A percentile compares a stretch with the other conserved stretches of the same genome.
Conservation (phyloP, 2,888 invertebrate genomes). For the Metellina segmentata region DNA sequence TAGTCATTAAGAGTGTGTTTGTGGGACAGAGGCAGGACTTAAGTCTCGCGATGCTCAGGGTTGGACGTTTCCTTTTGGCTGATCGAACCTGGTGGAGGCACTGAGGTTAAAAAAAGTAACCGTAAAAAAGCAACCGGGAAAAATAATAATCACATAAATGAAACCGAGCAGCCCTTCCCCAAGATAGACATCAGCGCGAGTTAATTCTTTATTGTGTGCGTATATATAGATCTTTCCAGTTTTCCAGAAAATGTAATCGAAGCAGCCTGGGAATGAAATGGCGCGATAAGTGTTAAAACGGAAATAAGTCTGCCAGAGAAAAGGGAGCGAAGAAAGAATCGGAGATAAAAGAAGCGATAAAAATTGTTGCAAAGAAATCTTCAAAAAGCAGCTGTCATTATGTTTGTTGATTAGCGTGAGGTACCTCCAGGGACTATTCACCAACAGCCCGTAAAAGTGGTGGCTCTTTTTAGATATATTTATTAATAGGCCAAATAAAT, state of each 20-base stretch:
- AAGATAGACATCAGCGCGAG: constrained; percentile 45
- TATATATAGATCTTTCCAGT: constrained; percentile 9
- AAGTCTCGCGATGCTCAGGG: too few relatives aligned
- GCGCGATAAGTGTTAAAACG: constrained; percentile 58
- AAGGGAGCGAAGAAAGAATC: background rate
- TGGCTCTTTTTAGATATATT: constrained; percentile 36
- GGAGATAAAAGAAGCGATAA: constrained; percentile 53
- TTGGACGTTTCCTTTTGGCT: too few relatives aligned
- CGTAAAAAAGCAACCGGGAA: background rate
- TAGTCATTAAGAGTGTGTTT: too few relatives aligned
- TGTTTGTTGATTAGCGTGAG: constrained; percentile 49
- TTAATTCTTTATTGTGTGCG: constrained; percentile 40
- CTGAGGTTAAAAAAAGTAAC: too few relatives aligned
- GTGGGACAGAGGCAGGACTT: background rate
- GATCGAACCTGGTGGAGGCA: too few relatives aligned
- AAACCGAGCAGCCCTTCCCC: background rate
- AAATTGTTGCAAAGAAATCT: constrained; percentile 53
- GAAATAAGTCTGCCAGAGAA: constrained; percentile 48
- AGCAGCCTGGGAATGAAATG: constrained; percentile 40
- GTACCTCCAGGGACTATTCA: constrained; percentile 24
- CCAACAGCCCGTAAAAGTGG: constrained; percentile 36
- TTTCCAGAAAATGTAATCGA: constrained; percentile 41
- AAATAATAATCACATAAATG: constrained; percentile 9
- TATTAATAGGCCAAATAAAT: constrained; percentile 45
- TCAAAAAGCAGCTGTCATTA: constrained; percentile 58